A percentile compares a stretch with the other conserved stretches of the same genome.
Conservation (phyloP, 2,113 vertebrate species). For the Scytalopus superciliaris region DNA sequence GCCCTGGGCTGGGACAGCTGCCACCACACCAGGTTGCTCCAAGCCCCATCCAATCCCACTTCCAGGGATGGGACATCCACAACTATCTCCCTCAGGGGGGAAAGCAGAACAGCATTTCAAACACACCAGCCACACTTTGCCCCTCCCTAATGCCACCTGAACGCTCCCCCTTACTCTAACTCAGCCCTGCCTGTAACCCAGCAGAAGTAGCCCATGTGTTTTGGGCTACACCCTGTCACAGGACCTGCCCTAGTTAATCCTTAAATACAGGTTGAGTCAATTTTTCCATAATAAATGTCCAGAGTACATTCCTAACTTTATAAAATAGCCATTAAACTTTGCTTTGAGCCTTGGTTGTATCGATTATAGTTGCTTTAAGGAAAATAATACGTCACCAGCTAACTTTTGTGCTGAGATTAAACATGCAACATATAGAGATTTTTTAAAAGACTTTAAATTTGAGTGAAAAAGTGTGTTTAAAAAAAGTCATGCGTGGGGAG, state of each 20-base stretch:
- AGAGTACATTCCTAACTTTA: not conserved
- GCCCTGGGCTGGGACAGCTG: not conserved
- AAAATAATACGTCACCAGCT: not conserved
- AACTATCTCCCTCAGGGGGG: not conserved
- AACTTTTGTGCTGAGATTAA: not conserved
- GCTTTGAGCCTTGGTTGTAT: not conserved
- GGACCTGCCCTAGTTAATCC: not conserved
- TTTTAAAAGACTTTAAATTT: not conserved
- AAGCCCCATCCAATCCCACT: not conserved
- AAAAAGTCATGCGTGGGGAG: not conserved
- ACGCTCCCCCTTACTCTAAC: not conserved
- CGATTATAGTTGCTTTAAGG: fast-evolving
- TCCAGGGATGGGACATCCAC: not conserved
- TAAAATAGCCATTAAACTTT: not conserved
- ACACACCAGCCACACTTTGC: not conserved
- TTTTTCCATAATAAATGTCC: not conserved
- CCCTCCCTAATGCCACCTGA: not conserved
- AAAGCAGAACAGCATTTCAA: not conserved
- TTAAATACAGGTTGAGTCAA: not conserved
- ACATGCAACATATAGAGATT: not conserved
- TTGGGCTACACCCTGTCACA: not conserved
- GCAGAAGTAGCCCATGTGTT: not conserved
- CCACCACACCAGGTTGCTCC: not conserved
- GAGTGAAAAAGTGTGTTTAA: not conserved
- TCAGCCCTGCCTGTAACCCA: not conserved